Conservation (phyloP, 2,113 vertebrate genomes). For the Egretta garzetta region DNA sequence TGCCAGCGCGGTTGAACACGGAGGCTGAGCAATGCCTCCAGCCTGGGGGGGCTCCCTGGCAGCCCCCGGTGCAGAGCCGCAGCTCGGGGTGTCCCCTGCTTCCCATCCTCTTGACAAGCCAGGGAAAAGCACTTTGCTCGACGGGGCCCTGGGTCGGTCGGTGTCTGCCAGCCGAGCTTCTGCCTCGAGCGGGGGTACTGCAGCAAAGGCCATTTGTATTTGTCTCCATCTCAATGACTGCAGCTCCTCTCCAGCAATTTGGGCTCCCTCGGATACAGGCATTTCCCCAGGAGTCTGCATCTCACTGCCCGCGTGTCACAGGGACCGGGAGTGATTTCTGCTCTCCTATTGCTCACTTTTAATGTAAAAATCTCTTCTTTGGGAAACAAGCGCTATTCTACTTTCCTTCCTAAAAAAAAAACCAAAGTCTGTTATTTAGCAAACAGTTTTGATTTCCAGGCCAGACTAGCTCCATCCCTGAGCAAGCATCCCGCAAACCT, state of each 20-base stretch:
- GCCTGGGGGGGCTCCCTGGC: background rate
- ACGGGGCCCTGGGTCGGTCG: accelerated
- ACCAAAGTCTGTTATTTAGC: background rate
- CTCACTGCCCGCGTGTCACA: background rate
- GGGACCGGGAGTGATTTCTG: background rate
- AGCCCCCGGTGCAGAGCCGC: background rate
- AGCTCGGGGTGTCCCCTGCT: background rate
- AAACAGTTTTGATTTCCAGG: background rate
- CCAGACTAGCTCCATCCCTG: background rate
- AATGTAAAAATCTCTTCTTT: background rate
- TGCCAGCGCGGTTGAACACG: accelerated
- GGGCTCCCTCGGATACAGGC: background rate
- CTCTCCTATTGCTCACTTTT: background rate
- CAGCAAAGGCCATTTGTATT: background rate
- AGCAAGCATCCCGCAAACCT: background rate
- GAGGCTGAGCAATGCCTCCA: background rate
- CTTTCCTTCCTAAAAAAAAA: background rate
- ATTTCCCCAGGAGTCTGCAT: background rate
- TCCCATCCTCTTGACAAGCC: background rate
- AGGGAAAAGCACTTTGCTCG: background rate
- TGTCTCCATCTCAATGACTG: background rate
- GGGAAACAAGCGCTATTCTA: background rate
- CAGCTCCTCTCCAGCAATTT: background rate
- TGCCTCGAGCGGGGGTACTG: background rate
- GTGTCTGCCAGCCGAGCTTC: background rate